Base-by-base conservation (phyloP, 2,797 vertebrate species). In the Peromyscus eremicus region DNA sequence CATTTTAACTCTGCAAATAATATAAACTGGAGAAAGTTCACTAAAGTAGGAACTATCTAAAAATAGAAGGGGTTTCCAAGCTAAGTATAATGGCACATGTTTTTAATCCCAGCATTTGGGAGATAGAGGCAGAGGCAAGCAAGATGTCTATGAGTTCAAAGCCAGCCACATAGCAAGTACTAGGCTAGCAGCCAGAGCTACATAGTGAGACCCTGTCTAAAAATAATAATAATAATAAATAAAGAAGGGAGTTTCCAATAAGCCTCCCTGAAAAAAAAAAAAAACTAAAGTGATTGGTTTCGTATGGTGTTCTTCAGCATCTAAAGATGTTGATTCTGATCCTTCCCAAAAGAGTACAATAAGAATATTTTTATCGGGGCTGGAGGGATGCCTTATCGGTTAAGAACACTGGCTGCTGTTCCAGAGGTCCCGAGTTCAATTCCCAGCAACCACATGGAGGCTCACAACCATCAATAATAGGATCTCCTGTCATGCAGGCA, bases 1-100 rank as follows among this genome's bases (percentile, higher is more conserved):
- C 21, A 91, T 70, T 79, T 68, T 91, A 96, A 89, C 89, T 94
- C 89, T 66, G 32, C 57, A 90, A 97, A 93, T 27, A 94, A 91
- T 66, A 82, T 77, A 96, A 94, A 87, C 55, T 29, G 96, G 52
- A 86, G 43, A 94, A 37, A 70, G 46, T 49, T 46, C 89, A 90
- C 75, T 93, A 89, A 92, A 92, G 23, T 93, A 89, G 66, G 34
- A 94, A 95, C 73, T 93, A 80, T 75, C 87, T 87, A 73, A 92
- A 94, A 82, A 81, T 5, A 52, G 7, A 90, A 96, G 16, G 17
- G 68, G 32, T 71, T 86, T 89, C 52, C 52, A 89, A 71, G 49
- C 23, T 40, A 17, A 40, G 2, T 40, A 32, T 6, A 43, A 49
- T 55, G 62, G 49, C 10, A n/a, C n/a, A 55, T 52, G 68, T n/a